Percentiles rank a stretch among this genome's conserved stretches.
phyloP scores from a whole-genome alignment of 2,113 vertebrate species.

The Petromus typicus region DNA sequence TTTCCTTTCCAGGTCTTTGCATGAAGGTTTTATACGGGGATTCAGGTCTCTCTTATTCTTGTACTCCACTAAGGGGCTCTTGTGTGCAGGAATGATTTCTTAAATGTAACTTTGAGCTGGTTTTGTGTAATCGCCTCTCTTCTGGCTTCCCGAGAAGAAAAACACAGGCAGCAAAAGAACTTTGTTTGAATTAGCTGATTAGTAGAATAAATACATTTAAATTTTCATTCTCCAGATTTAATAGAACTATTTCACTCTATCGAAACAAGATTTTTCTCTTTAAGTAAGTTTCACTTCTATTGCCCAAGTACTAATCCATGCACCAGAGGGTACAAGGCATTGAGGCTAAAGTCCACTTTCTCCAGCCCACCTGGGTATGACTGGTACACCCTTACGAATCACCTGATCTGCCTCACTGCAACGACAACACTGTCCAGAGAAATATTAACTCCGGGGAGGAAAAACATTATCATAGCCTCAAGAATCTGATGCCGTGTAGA shows the following conservation, averaged over 20 bases:
- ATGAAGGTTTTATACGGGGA: conserved; percentile 50
- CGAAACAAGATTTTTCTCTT: conserved; percentile 33
- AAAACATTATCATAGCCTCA: not conserved
- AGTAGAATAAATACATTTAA: conserved; percentile 49
- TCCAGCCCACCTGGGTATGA: not conserved
- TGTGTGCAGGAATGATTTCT: conserved; percentile 49
- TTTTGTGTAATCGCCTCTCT: conserved; percentile 38
- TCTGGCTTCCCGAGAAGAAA: not conserved
- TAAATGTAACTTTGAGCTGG: conserved; percentile 42
- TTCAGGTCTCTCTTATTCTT: conserved; percentile 45
- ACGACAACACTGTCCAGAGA: conserved; percentile 19
- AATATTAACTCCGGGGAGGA: conserved; percentile 24
- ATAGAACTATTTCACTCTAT: not conserved
- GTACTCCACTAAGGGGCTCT: not conserved
- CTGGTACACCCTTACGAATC: not conserved
- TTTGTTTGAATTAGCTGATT: conserved; percentile 57
- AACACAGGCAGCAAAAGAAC: not conserved
- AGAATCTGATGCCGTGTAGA: not conserved
- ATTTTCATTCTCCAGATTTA: conserved; percentile 42
- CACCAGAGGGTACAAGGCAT: not conserved
- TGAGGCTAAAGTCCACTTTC: conserved; percentile 52
- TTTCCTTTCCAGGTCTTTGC: conserved; percentile 62
- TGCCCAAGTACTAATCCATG: not conserved
- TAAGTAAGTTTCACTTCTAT: conserved; percentile 18
- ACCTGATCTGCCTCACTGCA: not conserved